Evolutionary conservation across 2,888 invertebrate genomes (phyloP), one percentile per base, ranked within the genome.

Genomic region (Strigamia maritima): DNA sequence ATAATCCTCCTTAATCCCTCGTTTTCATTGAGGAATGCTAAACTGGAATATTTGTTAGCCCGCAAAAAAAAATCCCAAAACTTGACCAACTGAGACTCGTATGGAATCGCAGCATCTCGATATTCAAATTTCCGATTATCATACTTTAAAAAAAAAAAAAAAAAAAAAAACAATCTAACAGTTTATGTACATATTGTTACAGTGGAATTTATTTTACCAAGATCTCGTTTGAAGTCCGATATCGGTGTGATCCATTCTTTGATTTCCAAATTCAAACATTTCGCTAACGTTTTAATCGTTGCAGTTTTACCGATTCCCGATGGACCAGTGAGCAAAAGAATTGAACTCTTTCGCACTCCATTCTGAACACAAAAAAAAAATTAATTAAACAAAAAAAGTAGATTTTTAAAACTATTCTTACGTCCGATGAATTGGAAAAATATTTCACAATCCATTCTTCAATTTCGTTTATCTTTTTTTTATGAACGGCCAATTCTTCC

Each of bases 221-320:
- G n/a, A n/a, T n/a, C n/a, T n/a, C n/a, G n/a, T 10, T 38, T 38
- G 38, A 38, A 38, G 10, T 38, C 10, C 6, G 38, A 38, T 8
- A 91, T 82, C 6, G 95, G 94, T 83, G 93, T 94, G 28, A 91
- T 90, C 95, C 95, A 96, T 86, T 95, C 95, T 40, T 90, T 87
- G 44, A 93, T 83, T 82, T 89, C 89, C 40, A 90, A 86, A 35
- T 88, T 87, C 81, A 91, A 85, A 82, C 91, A 90, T 79, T 89
- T 88, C 44, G 93, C 92, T 12, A 95, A 82, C 10, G 91, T 88
- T 80, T 88, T 89, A 0, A 95, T 82, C 0, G 93, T 90, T 0
- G 91, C 89, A 0, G 94, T 93, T 87, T 96, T 96, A 0, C 94
- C 95, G 84, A 91, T 90, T 0, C 96, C 96, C 0, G 94, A 90